Evolutionary conservation across 2,113 vertebrate genomes (phyloP), one percentile per base, ranked within the genome.

Genomic region (Aythya baeri): DNA sequence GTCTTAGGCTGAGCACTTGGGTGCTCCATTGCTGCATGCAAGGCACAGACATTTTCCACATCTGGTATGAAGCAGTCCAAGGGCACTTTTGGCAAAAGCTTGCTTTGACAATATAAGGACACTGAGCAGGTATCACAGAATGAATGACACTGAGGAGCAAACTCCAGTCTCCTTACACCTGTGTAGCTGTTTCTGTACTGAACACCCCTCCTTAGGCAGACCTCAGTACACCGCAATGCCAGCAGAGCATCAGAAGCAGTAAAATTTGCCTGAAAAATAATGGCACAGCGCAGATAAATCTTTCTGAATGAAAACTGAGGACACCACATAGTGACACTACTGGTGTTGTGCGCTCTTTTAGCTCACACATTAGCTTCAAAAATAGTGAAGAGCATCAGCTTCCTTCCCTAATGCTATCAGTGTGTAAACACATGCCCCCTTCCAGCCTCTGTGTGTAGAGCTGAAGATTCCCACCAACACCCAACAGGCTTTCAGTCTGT

Each of bases 351-450:
- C 73, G 32, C 25, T 55, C 87, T 88, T 91, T 80, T 63, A 55
- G 44, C n/a, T n/a, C 23, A 72, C 75, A 74, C 46, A 32, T 66
- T 26, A 61, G 44, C 59, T 75, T 80, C 2, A 59, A 90, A 93
- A 90, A 83, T 32, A 94, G 80, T 5, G 0, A 63, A n/a, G 2
- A 62, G 29, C 83, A 58, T 57, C 91, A 81, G 85, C 76, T 85
- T 38, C 59, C 52, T 41, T 67, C 61, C 59, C 75, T 88, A 91
- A 77, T 34, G 63, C 94, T 55, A 13, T 55, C 89, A 88, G 72
- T 82, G 55, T 86, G 72, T 17, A 77, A 63, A 91, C 87, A 93
- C 78, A 15, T 38, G 87, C 79, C 78, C 79, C 75, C 77, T 36
- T 54, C 58, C 66, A 36, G 70, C 2, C 81, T 55, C 85, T 27